Base-by-base conservation (phyloP, 2,113 vertebrate genomes). In the Bostrychus sinensis region DNA sequence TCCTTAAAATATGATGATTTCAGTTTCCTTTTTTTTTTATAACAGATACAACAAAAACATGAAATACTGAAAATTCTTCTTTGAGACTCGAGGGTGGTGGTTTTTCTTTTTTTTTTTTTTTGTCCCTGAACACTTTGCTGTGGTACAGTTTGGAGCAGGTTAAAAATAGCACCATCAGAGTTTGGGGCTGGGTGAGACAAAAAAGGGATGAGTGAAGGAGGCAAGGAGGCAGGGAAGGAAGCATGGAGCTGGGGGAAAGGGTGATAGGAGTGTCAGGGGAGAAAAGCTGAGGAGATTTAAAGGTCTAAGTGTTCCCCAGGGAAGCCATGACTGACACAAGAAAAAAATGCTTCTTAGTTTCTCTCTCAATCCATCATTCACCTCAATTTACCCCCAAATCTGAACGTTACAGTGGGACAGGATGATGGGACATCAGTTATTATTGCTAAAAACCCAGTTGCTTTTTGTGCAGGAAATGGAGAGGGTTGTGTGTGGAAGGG, bases 221-320 rank as follows among this genome's bases (percentile, higher is more conserved):
- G 22, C 30, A 11, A 51, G 41, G 34, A 59, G 14, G 26, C 11
- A 23, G 37, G 10, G 62, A 38, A 20, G 26, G 64, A 62, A n/a
- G 41, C 1, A 6, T 32, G 5, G 61, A 48, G 7, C 38, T 48
- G 61, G 36, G 28, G 51, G 41, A 41, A 23, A 22, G 43, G 51
- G 23, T 66, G 67, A 70, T 45, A 20, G 71, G 51, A 72, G 57
- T 51, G 72, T 70, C 58, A 68, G 73, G 22, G 72, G 72, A 41
- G 83, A 70, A 50, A 59, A 62, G 60, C 51, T 37, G 32, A 78
- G 42, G 71, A 67, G 69, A 62, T 82, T 78, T 77, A 86, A 86
- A 86, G 86, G 83, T 84, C 86, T 81, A 70, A 82, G 62, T 16
- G 1, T 37, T 84, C 86, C 83, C 1, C 54, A 78, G 86, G 86